These are phyloP conservation scores for Onthophagus taurus DNA, from an alignment of 1,140 invertebrate genomes.

Conservation along the genomic window DNA sequence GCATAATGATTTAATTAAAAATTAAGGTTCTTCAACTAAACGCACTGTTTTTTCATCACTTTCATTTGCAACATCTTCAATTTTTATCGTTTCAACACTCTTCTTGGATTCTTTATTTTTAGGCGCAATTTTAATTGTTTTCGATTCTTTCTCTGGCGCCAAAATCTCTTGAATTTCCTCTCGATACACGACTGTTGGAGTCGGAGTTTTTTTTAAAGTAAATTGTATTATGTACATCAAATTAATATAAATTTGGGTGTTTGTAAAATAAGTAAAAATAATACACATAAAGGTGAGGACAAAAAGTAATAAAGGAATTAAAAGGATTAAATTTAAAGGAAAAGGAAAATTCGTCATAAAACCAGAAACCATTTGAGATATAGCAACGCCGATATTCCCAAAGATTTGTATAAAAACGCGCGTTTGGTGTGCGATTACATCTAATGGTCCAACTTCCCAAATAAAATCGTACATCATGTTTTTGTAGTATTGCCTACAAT, in stretches of 20 bases:
- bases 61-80: too few relatives aligned
- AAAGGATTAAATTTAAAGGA: conserved; percentile 13
- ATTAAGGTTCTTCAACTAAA: too few relatives aligned
- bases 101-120: not conserved
- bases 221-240: conserved; percentile 18
- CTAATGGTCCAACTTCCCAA: conserved; percentile 18
- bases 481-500: conserved; percentile 12
- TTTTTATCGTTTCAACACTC: too few relatives aligned
- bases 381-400: conserved; percentile 18
- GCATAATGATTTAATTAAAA: too few relatives aligned
- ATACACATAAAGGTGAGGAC: conserved; percentile 11
- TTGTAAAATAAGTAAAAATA: conserved; percentile 14
- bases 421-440: conserved; percentile 20
- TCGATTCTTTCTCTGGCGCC: too few relatives aligned
- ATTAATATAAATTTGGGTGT: conserved; percentile 14
- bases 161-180: too few relatives aligned
- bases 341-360: conserved; percentile 18
- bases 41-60: too few relatives aligned
- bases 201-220: conserved; percentile 18
- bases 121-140: not conserved
- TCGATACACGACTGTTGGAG: too few relatives aligned
- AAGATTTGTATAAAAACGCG: conserved; percentile 16
- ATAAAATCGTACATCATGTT: conserved; percentile 8
- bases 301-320: conserved; percentile 17
- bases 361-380: conserved; percentile 13